Evolutionary conservation across 2,888 invertebrate species (phyloP), one percentile per base, ranked within the genome.

Genomic region (Nephrotoma appendiculata): DNA sequence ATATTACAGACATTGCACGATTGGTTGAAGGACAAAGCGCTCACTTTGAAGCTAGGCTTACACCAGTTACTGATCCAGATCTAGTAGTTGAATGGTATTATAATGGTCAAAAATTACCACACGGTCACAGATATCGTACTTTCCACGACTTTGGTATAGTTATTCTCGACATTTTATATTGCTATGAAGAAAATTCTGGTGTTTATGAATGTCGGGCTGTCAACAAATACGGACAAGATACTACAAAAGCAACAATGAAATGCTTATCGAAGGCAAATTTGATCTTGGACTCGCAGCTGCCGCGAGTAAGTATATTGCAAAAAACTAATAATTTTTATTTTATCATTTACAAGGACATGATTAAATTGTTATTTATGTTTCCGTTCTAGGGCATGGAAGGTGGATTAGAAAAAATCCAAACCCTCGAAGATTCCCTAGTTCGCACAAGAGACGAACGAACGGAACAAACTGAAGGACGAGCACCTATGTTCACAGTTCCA

Each of bases 61-160:
- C 97, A 41, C 99, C 99, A 0, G 95, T 98, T 41, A 97, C 96
- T 87, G 99, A 99, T 92, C 98, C 99, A 5, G 97, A 98, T 89
- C 94, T 99, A 88, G 95, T 95, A 89, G 98, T 98, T 19, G 98
- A 98, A 92, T 98, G 98, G 98, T 97, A 95, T 91, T 97, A 96
- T 91, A 97, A 98, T 90, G 98, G 97, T 87, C 95, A 96, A 91
- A 98, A 97, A 90, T 92, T 98, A 89, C 97, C 97, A 1, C 96
- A 96, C 92, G 99, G 99, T 86, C 98, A 99, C 91, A 95, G 99
- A 88, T 99, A 98, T 92, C 95, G 98, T 89, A 98, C 98, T 87
- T 98, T 98, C 95, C 98, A 98, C 90, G 98, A 99, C 90, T 99
- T 99, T 91, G 98, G 98, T 88, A 97, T 98, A 90, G 98, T 98